Evolutionary conservation across 2,888 invertebrate species (phyloP).

Genomic region (Drymonia ruficornis): DNA sequence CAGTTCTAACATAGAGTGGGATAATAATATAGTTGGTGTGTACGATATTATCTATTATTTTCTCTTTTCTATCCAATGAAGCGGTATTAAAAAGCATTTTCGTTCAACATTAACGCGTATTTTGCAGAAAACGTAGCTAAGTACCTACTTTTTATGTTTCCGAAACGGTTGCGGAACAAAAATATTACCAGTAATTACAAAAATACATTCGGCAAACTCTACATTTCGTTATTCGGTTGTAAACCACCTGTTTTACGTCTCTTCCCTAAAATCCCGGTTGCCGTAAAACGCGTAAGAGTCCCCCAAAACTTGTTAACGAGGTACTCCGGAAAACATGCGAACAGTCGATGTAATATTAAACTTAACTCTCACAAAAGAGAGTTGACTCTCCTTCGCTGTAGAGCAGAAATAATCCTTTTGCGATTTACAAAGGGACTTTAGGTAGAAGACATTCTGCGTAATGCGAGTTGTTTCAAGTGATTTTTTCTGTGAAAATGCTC

Average conservation of each 20-base stretch:
- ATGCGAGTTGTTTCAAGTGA: conserved; percentile 56
- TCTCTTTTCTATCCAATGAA: no score
- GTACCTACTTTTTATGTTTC: no score
- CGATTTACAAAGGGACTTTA: conserved; percentile 49
- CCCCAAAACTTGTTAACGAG: conserved; percentile 28
- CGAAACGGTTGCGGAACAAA: no score
- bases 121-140: no score
- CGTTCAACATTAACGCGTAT: no score
- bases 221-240: conserved; percentile 1
- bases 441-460: conserved; percentile 47
- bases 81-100: no score
- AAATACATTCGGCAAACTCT: background rate
- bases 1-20: no score
- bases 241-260: conserved; percentile 17
- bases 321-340: conserved; percentile 10
- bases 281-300: conserved; percentile 28
- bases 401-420: conserved; percentile 43
- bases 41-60: no score
- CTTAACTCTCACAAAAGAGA: conserved; percentile 14
- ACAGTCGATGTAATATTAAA: conserved; percentile 14
- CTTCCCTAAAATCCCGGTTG: conserved; percentile 11
- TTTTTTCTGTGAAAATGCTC: conserved; percentile 42
- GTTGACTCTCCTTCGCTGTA: conserved; percentile 19
- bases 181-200: background rate
- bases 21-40: no score